Evolutionary conservation across 2,888 invertebrate species (phyloP).

Genomic region (Melanostoma scalare): DNA sequence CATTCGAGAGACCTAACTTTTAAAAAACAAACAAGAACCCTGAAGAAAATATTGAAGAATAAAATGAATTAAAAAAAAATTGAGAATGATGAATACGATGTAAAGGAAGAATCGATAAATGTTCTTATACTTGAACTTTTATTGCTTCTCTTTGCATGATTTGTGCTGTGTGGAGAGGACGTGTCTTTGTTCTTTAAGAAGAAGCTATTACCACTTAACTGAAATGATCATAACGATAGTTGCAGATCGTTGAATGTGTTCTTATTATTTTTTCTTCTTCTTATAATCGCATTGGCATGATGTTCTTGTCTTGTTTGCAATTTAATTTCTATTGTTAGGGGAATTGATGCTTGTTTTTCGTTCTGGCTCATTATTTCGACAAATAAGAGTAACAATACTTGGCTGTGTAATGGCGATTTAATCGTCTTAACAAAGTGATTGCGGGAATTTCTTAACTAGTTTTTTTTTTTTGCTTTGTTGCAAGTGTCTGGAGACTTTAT

Average conservation of each 20-base stretch:
- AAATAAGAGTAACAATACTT: not conserved
- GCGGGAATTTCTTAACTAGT: too few relatives aligned
- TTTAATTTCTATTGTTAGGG: slow-evolving; percentile 10
- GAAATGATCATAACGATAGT: slow-evolving; percentile 27
- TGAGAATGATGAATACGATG: not conserved
- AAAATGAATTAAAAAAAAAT: not conserved
- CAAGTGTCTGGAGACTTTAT: too few relatives aligned
- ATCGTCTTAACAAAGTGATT: too few relatives aligned
- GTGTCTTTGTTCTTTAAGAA: not conserved
- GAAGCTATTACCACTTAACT: slow-evolving; percentile 6
- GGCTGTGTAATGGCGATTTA: too few relatives aligned
- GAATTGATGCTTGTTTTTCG: slow-evolving; percentile 13
- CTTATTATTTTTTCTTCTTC: not conserved
- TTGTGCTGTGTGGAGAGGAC: not conserved
- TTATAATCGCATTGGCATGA: not conserved
- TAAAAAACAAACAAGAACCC: not conserved
- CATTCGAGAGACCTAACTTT: not conserved
- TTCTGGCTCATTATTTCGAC: slow-evolving; percentile 23
- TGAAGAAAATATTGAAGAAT: not conserved
- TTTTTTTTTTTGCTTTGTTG: too few relatives aligned
- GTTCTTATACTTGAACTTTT: slow-evolving; percentile 2
- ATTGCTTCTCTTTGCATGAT: not conserved
- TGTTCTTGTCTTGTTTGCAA: not conserved
- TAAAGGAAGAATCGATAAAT: slow-evolving; percentile 1
- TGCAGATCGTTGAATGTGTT: slow-evolving; percentile 16